phyloP scores from a whole-genome alignment of 2,888 invertebrate species.

The Protophormia terraenovae region DNA sequence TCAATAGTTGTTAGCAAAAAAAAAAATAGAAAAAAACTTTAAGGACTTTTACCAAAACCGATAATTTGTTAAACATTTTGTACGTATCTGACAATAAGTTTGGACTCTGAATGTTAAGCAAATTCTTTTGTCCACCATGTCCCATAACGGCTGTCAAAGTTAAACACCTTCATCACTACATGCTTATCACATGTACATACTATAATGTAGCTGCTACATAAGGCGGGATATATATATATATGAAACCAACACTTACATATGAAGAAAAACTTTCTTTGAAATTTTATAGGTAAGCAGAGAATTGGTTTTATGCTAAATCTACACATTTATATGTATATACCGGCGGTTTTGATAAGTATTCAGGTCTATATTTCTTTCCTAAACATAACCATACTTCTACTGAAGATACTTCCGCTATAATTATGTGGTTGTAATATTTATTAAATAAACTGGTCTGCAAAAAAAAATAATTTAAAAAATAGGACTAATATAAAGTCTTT shows the following conservation, averaged over 20 bases:
- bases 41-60: not conserved
- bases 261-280: not conserved
- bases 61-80: constrained; percentile 52
- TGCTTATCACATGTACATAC: constrained; percentile 25
- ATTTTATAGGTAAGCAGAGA: not conserved
- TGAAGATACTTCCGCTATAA: too few relatives aligned
- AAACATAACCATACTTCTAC: too few relatives aligned
- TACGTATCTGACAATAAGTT: constrained; percentile 14
- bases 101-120: not conserved
- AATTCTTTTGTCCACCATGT: constrained; percentile 13
- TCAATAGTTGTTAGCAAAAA: not conserved
- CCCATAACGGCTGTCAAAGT: constrained; percentile 66
- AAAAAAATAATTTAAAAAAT: too few relatives aligned
- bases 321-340: too few relatives aligned
- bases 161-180: constrained; percentile 66
- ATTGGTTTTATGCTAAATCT: not conserved
- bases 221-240: too few relatives aligned
- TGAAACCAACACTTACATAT: not conserved
- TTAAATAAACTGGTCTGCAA: too few relatives aligned
- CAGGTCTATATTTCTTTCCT: too few relatives aligned
- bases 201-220: not conserved
- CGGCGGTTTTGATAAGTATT: too few relatives aligned
- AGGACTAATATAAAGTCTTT: too few relatives aligned
- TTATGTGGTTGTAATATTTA: too few relatives aligned
- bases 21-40: not conserved